phyloP scores from a whole-genome alignment of 2,797 vertebrate species.

The Argyrosomus regius region DNA sequence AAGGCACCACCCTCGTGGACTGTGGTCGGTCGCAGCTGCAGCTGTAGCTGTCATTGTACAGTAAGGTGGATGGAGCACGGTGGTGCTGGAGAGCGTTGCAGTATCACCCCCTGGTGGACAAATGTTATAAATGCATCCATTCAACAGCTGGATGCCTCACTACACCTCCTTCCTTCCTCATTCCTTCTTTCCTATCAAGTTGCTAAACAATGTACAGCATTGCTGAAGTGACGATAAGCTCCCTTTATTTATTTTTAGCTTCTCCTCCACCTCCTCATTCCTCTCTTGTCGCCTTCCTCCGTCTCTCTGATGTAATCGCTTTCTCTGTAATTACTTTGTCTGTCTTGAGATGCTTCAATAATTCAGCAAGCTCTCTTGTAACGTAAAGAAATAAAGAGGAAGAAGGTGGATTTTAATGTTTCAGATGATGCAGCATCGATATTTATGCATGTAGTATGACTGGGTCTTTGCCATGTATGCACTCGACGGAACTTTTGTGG shows the following conservation, averaged over 20 bases:
- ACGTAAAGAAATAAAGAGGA: background rate
- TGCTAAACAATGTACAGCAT: background rate
- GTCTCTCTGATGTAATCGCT: background rate
- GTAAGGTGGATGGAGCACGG: background rate
- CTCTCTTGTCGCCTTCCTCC: background rate
- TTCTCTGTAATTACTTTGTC: background rate
- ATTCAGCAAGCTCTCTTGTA: rapidly evolving
- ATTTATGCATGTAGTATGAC: background rate
- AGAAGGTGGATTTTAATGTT: background rate
- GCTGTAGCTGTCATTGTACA: background rate
- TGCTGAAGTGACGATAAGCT: background rate
- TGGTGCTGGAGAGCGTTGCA: background rate
- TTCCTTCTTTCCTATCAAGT: background rate
- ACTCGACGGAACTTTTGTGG: no score
- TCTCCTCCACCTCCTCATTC: background rate
- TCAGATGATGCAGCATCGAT: background rate
- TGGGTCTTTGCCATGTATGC: no score
- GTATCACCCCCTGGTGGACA: constrained; percentile 53
- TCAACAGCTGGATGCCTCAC: background rate
- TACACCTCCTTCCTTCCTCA: rapidly evolving
- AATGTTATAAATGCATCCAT: rapidly evolving
- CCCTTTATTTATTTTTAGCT: background rate
- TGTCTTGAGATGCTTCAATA: background rate
- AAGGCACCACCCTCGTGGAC: background rate
- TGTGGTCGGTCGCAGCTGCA: background rate